phyloP scores from a whole-genome alignment of 2,888 invertebrate genomes.

The Eumacrocentrus americanus region DNA sequence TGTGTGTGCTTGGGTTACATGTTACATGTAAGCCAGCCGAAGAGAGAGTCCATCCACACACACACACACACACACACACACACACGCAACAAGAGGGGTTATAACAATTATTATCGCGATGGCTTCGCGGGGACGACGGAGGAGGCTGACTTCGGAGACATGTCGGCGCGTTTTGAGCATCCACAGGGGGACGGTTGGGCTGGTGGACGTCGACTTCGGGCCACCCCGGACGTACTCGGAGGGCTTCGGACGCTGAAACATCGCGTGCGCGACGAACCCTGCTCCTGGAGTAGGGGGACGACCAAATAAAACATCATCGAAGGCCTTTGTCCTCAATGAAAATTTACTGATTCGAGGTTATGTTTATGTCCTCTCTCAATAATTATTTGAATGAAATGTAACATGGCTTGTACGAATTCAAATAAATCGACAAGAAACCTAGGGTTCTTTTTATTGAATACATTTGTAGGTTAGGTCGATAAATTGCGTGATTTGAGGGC shows the following conservation, averaged over 20 bases:
- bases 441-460: no score
- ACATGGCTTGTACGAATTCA: no score
- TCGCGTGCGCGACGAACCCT: constrained; percentile 3
- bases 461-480: no score
- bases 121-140: constrained; percentile 42
- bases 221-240: constrained; percentile 12
- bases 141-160: constrained; percentile 48
- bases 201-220: constrained; percentile 17
- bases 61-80: constrained; percentile 16
- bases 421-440: no score
- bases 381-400: no score
- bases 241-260: constrained; percentile 6
- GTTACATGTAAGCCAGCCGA: background rate
- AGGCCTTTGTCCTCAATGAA: background rate
- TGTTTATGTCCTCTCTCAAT: no score
- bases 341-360: no score
- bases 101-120: constrained; percentile 29
- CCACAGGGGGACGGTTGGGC: constrained; percentile 43
- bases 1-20: no score
- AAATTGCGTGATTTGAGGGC: background rate
- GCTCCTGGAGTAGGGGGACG: background rate
- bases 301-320: background rate
- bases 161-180: constrained; percentile 42
- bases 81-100: background rate
- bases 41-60: background rate